These are phyloP conservation scores for Argyresthia albistria DNA, from an alignment of 2,888 invertebrate genomes.

Conservation along the genomic window DNA sequence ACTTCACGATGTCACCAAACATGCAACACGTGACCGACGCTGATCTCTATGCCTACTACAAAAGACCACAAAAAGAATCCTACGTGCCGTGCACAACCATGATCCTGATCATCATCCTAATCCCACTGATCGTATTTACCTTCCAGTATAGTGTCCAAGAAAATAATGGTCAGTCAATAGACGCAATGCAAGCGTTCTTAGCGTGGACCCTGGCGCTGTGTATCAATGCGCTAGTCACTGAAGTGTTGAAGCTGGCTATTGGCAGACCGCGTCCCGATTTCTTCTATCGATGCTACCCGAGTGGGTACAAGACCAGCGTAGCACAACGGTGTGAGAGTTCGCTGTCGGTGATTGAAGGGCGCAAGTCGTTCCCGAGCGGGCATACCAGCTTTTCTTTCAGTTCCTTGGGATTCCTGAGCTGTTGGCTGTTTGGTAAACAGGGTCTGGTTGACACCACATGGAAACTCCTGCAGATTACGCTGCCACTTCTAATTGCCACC, in stretches of 20 bases:
- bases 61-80: constrained; percentile 77
- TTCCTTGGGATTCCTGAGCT: constrained; percentile 78
- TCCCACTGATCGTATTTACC: constrained; percentile 70
- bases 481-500: constrained; percentile 76
- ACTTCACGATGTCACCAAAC: constrained; percentile 74
- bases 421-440: constrained; percentile 81
- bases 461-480: constrained; percentile 37
- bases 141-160: constrained; percentile 18
- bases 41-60: constrained; percentile 75
- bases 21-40: constrained; percentile 79
- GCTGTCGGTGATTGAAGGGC: constrained; percentile 77
- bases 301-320: constrained; percentile 59
- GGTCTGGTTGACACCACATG: constrained; percentile 18
- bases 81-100: constrained; percentile 76
- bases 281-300: constrained; percentile 85
- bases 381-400: constrained; percentile 87
- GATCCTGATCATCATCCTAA: constrained; percentile 72
- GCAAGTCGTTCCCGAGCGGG: constrained; percentile 91
- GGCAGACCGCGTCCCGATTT: constrained; percentile 87
- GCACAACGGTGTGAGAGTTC: constrained; percentile 75
- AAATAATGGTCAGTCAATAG: constrained; percentile 7
- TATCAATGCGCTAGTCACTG: constrained; percentile 75
- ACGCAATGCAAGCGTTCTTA: constrained; percentile 39
- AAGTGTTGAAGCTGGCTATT: constrained; percentile 72
- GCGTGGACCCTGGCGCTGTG: constrained; percentile 74